Conservation (phyloP, 2,113 vertebrate species). For the Notechis scutatus region DNA sequence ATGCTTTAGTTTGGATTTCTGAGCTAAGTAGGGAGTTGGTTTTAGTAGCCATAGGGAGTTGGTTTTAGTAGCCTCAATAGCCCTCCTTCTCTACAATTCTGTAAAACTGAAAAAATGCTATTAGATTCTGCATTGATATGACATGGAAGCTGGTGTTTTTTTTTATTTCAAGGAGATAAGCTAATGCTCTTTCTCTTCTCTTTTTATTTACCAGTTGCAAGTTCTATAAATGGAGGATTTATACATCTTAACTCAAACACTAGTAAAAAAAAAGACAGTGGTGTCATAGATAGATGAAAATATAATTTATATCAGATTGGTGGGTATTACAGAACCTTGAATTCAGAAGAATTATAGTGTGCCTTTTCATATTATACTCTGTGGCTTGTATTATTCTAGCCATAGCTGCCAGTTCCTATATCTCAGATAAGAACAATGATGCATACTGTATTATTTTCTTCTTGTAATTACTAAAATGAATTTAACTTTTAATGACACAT, state of each 20-base stretch:
- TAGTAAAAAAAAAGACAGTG: neutral
- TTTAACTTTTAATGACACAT: neutral
- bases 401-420: neutral
- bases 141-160: neutral
- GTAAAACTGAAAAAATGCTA: constrained; percentile 17
- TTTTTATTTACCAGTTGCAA: constrained; percentile 2
- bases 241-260: constrained; percentile 2
- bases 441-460: constrained; percentile 6
- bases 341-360: neutral
- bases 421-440: neutral
- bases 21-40: neutral
- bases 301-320: neutral
- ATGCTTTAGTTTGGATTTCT: neutral
- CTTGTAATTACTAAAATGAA: neutral
- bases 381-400: neutral
- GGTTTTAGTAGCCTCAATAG: neutral
- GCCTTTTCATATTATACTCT: neutral
- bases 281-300: neutral
- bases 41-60: neutral
- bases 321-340: neutral
- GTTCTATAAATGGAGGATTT: neutral
- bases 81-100: neutral
- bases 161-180: neutral
- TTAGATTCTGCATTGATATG: neutral
- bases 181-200: neutral